phyloP scores from a whole-genome alignment of 2,797 vertebrate genomes.

The Crenuchus spilurus region DNA sequence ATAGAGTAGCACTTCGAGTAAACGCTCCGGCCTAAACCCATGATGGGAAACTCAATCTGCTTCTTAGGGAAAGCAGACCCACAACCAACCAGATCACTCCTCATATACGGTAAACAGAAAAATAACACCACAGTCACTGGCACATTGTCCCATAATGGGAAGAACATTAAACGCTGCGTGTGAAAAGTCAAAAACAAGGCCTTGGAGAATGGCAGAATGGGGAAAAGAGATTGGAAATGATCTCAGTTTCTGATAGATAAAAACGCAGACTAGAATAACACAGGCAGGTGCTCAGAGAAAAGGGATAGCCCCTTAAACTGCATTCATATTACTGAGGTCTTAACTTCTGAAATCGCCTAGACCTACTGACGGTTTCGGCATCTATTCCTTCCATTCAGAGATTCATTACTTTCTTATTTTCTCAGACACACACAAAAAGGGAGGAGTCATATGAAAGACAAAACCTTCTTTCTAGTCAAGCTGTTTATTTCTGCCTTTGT shows the following conservation, averaged over 20 bases:
- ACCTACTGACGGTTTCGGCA: too few species aligned
- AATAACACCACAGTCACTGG: conserved; percentile 44
- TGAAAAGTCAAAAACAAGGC: conserved; percentile 32
- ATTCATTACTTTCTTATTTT: too few species aligned
- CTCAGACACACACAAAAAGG: too few species aligned
- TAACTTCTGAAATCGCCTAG: too few species aligned
- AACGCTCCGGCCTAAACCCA: conserved; percentile 43
- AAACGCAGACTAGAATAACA: background rate
- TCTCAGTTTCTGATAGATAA: conserved; percentile 15
- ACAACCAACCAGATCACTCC: conserved; percentile 61
- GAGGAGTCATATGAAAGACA: too few species aligned
- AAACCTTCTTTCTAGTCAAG: too few species aligned
- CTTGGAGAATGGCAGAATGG: conserved; percentile 5
- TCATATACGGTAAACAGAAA: conserved; percentile 54
- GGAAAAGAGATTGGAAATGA: conserved; percentile 33
- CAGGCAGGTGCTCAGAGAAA: background rate
- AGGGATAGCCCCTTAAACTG: background rate
- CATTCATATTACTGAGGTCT: background rate
- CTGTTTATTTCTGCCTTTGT: too few species aligned
- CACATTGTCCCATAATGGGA: conserved; percentile 46
- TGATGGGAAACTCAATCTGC: conserved; percentile 61
- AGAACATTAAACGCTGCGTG: conserved; percentile 44
- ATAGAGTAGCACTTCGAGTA: conserved; percentile 39
- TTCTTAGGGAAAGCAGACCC: conserved; percentile 62
- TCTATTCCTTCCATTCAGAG: too few species aligned